Percentiles rank a stretch among this genome's conserved stretches.
phyloP scores from a whole-genome alignment of 2,113 vertebrate genomes.

The Perca flavescens region DNA sequence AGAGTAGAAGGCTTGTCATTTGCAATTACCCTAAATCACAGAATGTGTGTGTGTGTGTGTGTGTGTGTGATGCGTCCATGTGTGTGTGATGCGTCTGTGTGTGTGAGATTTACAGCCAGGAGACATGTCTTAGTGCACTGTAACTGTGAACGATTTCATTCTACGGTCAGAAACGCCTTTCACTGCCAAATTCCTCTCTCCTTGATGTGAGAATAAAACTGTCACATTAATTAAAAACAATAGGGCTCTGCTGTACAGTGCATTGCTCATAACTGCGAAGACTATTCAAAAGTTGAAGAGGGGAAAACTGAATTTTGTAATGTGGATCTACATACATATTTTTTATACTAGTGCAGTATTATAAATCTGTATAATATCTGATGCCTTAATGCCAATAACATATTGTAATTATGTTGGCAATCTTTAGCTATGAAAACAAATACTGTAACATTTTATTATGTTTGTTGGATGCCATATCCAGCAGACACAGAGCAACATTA shows the following conservation, averaged over 20 bases:
- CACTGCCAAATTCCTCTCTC: slow-evolving; percentile 25
- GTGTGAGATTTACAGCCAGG: slow-evolving; percentile 25
- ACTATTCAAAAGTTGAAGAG: not conserved
- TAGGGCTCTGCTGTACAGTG: not conserved
- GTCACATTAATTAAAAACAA: slow-evolving; percentile 55
- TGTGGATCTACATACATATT: no score
- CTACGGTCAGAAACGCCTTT: slow-evolving; percentile 21
- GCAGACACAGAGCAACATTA: not conserved
- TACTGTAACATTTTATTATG: no score
- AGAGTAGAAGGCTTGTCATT: slow-evolving; percentile 52
- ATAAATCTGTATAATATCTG: no score
- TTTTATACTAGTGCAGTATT: no score
- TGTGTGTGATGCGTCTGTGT: not conserved
- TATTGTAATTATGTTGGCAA: no score
- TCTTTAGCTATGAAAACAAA: no score
- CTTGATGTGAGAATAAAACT: slow-evolving; percentile 40
- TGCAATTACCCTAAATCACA: slow-evolving; percentile 49
- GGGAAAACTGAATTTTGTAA: not conserved
- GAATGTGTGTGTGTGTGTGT: slow-evolving; percentile 6
- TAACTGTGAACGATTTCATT: slow-evolving; percentile 28
- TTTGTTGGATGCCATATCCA: not conserved
- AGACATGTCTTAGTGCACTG: slow-evolving; percentile 29
- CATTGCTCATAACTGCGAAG: not conserved
- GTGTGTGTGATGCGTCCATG: not conserved
- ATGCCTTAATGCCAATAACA: no score